These are phyloP conservation scores for Saccostrea echinata DNA, from an alignment of 1,140 invertebrate species.

Conservation along the genomic window DNA sequence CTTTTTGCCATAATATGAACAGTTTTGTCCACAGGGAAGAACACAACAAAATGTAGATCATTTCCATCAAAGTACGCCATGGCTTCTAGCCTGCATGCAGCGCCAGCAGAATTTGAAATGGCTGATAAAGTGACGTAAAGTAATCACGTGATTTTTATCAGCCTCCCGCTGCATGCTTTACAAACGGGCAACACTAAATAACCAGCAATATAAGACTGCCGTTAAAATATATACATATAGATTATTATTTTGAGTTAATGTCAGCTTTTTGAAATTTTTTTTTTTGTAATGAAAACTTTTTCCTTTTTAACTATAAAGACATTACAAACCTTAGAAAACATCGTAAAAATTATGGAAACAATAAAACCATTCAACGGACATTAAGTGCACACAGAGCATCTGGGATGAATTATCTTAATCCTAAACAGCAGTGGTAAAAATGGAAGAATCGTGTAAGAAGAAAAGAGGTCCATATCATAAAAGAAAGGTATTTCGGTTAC, in stretches of 20 bases:
- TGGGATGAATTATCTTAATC: neutral
- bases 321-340: no score
- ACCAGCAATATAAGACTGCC: no score
- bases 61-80: conserved; percentile 14
- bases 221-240: no score
- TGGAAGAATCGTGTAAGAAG: neutral
- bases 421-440: neutral
- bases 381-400: no score
- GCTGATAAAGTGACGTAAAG: neutral
- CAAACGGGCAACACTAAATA: no score
- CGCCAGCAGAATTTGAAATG: neutral
- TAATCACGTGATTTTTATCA: neutral
- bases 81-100: neutral
- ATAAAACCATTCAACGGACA: no score
- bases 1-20: neutral
- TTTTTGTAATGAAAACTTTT: neutral
- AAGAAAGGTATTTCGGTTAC: neutral
- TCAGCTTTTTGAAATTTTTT: neutral
- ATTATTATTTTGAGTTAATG: no score
- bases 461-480: conserved; percentile 16
- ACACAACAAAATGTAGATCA: conserved; percentile 25
- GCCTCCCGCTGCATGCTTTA: neutral
- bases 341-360: no score
- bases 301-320: neutral
- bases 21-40: neutral